A percentile compares a stretch with the other conserved stretches of the same genome.
These are phyloP conservation scores for Platichthys stellatus DNA, from an alignment of 2,113 vertebrate species.

Conservation along the genomic window DNA sequence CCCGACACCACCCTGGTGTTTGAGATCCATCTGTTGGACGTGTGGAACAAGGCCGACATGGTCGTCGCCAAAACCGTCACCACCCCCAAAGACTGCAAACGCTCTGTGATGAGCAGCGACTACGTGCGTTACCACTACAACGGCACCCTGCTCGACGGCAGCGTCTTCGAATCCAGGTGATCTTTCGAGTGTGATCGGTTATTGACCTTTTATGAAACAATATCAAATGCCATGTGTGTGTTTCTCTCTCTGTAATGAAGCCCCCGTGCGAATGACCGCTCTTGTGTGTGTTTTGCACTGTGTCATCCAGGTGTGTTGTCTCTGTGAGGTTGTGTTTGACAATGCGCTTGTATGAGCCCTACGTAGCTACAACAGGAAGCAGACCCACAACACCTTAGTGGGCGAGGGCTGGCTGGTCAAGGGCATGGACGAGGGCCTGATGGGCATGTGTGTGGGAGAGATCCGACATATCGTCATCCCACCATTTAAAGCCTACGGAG, in stretches of 20 bases:
- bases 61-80: constrained; percentile 86
- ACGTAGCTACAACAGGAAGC: constrained; percentile 85
- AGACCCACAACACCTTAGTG: constrained; percentile 92
- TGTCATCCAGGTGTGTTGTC: constrained; percentile 67
- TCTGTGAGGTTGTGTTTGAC: constrained; percentile 69
- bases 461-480: constrained; percentile 90
- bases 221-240: background rate
- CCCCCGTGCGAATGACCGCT: constrained; percentile 22
- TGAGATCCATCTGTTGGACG: constrained; percentile 89
- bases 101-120: constrained; percentile 89
- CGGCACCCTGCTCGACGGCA: constrained; percentile 90
- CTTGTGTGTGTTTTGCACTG: constrained; percentile 46
- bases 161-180: constrained; percentile 92
- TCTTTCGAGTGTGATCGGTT: background rate
- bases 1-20: constrained; percentile 94
- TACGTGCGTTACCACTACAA: constrained; percentile 97
- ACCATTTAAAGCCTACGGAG: constrained; percentile 93
- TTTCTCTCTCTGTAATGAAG: background rate
- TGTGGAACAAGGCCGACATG: constrained; percentile 93
- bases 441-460: constrained; percentile 98
- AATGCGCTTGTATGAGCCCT: constrained; percentile 71
- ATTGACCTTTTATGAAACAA: background rate
- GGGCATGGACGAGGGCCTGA: constrained; percentile 94
- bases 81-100: constrained; percentile 86
- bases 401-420: constrained; percentile 93